Evolutionary conservation across 2,797 vertebrate species (phyloP), one percentile per base, ranked within the genome.

Genomic region (Muraenolepis orangiensis): DNA sequence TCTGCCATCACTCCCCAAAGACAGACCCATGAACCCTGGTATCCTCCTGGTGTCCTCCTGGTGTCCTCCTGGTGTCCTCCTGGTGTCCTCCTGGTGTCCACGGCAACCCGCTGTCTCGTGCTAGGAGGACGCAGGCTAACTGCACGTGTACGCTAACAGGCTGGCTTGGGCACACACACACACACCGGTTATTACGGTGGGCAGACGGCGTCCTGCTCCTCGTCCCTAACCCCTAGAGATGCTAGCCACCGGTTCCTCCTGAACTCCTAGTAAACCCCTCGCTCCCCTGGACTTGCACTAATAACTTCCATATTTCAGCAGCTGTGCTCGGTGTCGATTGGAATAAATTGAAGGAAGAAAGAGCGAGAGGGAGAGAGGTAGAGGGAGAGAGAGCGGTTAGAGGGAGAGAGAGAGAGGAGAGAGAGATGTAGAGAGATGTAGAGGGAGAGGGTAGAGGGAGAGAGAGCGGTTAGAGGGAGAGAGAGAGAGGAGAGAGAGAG

Each of bases 401-500:
- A n/a, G 46, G 64, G 29, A 46, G 51, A 29, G 61, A 69, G 69
- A 70, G 30, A 10, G 34, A 29, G 51, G 46, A 69, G 70, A 66
- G 73, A 82, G 76, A 77, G 76, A 83, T n/a, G n/a, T 38, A 29
- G 38, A 46, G 70, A 42, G 20, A 32, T 29, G 64, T 16, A 46
- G 51, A 29, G 61, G 51, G 69, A 70, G 30, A 10, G 34, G 30
- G 51, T 18, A 69, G 70, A 66, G 73, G 81, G 76, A 77, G 76
- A 83, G 70, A 29, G 38, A 46, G 70, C n/a, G n/a, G n/a, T n/a
- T n/a, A 42, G 20, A 32, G 46, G 64, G 29, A 46, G 51, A 29
- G 61, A 69, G 69, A 70, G 30, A 10, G 34, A 29, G 51, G 46
- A 69, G 70, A 66, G 73, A 82, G 76, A 77, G 76, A 83, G 70